A percentile compares a stretch with the other conserved stretches of the same genome.
These are phyloP conservation scores for Trichopoda pennipes DNA, from an alignment of 2,888 invertebrate genomes.

Conservation along the genomic window DNA sequence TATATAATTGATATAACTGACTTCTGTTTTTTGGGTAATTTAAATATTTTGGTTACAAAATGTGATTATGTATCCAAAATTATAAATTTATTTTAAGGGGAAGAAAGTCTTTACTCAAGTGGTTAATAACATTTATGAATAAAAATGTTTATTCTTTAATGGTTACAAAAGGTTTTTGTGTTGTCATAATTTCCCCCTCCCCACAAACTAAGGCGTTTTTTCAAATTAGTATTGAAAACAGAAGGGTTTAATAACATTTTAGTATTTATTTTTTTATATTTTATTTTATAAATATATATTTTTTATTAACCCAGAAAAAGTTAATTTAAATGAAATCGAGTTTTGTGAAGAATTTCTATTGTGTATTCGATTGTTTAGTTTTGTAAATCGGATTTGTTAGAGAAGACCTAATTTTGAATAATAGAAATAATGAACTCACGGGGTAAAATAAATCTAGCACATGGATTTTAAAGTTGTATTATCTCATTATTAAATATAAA, in stretches of 20 bases:
- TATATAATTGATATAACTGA: slow-evolving; percentile 4
- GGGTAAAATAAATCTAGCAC: too few species aligned
- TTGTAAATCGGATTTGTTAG: too few species aligned
- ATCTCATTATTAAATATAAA: too few species aligned
- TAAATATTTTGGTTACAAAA: slow-evolving; percentile 47
- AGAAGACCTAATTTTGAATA: not conserved
- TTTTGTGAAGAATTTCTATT: slow-evolving; percentile 6
- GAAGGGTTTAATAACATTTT: slow-evolving; percentile 15
- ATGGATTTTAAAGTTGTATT: too few species aligned
- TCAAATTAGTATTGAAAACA: slow-evolving; percentile 23
- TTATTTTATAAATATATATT: too few species aligned
- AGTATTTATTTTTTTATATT: slow-evolving; percentile 1
- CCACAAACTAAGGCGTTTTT: not conserved
- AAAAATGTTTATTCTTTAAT: slow-evolving; percentile 50
- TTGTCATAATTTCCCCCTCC: slow-evolving; percentile 31
- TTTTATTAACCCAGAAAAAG: too few species aligned
- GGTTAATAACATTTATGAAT: slow-evolving; percentile 62
- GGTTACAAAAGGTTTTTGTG: slow-evolving; percentile 14
- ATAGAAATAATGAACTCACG: not conserved
- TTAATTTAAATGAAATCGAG: slow-evolving; percentile 25
- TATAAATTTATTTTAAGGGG: not conserved
- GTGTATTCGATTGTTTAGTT: too few species aligned
- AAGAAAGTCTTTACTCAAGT: slow-evolving; percentile 45
- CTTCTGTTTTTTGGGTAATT: slow-evolving; percentile 62
- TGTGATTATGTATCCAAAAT: slow-evolving; percentile 34